Evolutionary conservation across 2,797 vertebrate genomes (phyloP), one percentile per base, ranked within the genome.

Genomic region (Nasua narica): DNA sequence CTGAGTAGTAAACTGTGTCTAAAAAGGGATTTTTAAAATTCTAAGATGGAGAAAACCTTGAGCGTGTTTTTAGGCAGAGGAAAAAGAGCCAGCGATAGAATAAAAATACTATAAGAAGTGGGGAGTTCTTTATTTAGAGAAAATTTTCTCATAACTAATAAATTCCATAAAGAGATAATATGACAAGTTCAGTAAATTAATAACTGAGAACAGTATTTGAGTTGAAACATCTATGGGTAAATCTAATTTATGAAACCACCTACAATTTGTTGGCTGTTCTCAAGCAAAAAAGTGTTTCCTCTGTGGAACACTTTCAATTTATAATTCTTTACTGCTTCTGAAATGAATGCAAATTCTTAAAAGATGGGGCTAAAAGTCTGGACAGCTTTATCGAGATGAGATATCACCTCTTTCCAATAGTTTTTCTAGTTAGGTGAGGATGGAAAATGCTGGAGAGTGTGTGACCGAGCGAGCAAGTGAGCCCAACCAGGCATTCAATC

Each of bases 181-280:
- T 97, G 90, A 87, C 92, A 94, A 94, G 74, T 95, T 84, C 70
- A 96, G 96, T 97, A 92, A 95, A 88, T 97, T 96, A 96, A 25
- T 92, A 90, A 72, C 23, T 58, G 62, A 96, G 77, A 92, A 58
- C 56, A 95, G 40, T 97, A 83, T 70, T 92, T 95, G 62, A 60
- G 90, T 89, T 90, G 92, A 92, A 97, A 95, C 29, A 91, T 78
- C 67, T 86, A 25, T 76, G n/a, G 27, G n/a, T 92, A 25, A 85
- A 88, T 96, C 87, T 90, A 72, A 94, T 94, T 89, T 97, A 94
- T 70, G 58, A 96, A 96, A 82, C 60, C 14, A 88, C 23, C 88
- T 86, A 88, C 29, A 97, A 91, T 89, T 94, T 62, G 50, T 88
- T 96, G 54, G 67, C 35, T 91, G 14, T 81, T 94, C 37, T 77